phyloP scores from a whole-genome alignment of 2,113 vertebrate species.

The Ancistrus triradiatus region DNA sequence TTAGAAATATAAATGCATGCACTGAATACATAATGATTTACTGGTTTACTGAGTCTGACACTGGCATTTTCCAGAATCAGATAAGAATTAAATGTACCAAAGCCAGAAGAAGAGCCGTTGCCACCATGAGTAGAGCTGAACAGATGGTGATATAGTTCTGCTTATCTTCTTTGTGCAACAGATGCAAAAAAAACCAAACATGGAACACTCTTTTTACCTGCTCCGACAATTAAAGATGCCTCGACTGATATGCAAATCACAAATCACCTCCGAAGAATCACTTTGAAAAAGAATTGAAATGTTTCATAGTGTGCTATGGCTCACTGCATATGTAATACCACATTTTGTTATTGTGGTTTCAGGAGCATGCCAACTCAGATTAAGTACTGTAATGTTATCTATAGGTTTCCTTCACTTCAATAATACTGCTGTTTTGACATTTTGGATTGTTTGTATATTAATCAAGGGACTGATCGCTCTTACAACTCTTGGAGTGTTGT shows the following conservation, averaged over 20 bases:
- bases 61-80: constrained; percentile 23
- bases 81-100: constrained; percentile 36
- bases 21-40: no score
- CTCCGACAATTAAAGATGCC: constrained; percentile 34
- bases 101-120: constrained; percentile 15
- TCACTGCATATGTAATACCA: constrained; percentile 19
- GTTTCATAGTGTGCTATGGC: no score
- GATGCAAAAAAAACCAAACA: constrained; percentile 33
- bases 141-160: constrained; percentile 7
- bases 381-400: no score
- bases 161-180: constrained; percentile 18
- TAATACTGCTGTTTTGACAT: no score
- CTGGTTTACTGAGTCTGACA: constrained; percentile 8
- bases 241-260: constrained; percentile 44
- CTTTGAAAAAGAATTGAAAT: constrained; percentile 41
- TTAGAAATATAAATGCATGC: constrained; percentile 44
- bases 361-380: constrained; percentile 7
- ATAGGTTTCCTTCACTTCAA: no score
- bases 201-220: constrained; percentile 9
- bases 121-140: constrained; percentile 24
- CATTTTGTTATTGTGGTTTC: constrained; percentile 15
- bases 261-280: no score
- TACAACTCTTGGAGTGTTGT: no score
- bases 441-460: no score
- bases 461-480: no score